Percentiles rank a stretch among this genome's conserved stretches.
phyloP scores from a whole-genome alignment of 2,888 invertebrate species.

The Ormyrus nitidulus region DNA sequence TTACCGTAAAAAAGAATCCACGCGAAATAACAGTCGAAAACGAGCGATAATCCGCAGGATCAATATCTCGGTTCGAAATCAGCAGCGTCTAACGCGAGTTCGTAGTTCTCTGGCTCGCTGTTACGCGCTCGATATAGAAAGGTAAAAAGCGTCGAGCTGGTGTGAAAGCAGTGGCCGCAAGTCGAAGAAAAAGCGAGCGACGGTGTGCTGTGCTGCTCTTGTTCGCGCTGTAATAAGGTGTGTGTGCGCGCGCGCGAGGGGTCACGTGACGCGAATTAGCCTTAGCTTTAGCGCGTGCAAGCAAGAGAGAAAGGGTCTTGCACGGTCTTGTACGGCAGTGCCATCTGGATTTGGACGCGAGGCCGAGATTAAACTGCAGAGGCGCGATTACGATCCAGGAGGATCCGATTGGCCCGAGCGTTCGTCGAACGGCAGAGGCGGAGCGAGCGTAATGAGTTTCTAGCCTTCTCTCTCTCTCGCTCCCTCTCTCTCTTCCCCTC shows the following conservation, averaged over 20 bases:
- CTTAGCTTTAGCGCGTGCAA: background rate
- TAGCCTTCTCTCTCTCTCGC: slow-evolving; percentile 57
- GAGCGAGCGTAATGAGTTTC: slow-evolving; percentile 74
- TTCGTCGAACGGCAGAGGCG: slow-evolving; percentile 73
- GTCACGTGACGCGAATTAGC: slow-evolving; percentile 28
- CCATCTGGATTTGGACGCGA: slow-evolving; percentile 64
- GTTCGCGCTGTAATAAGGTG: slow-evolving; percentile 26
- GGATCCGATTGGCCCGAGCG: slow-evolving; percentile 71
- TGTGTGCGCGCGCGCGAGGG: background rate
- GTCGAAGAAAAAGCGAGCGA: background rate
- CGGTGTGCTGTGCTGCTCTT: background rate
- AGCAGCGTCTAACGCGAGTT: too few species aligned
- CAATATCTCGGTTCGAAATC: too few species aligned
- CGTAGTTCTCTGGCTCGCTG: too few species aligned
- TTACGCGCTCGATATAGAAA: too few species aligned
- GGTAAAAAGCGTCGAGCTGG: background rate
- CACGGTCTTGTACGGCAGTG: slow-evolving; percentile 26
- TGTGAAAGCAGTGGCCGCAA: slow-evolving; percentile 11
- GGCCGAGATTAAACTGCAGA: slow-evolving; percentile 73
- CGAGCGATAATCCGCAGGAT: too few species aligned
- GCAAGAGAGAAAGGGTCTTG: slow-evolving; percentile 1
- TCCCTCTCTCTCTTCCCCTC: slow-evolving; percentile 54
- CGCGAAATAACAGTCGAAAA: too few species aligned
- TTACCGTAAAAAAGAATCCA: too few species aligned
- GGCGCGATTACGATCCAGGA: slow-evolving; percentile 71